These are phyloP conservation scores for Cosmia pyralina DNA, from an alignment of 2,888 invertebrate genomes.

Conservation along the genomic window DNA sequence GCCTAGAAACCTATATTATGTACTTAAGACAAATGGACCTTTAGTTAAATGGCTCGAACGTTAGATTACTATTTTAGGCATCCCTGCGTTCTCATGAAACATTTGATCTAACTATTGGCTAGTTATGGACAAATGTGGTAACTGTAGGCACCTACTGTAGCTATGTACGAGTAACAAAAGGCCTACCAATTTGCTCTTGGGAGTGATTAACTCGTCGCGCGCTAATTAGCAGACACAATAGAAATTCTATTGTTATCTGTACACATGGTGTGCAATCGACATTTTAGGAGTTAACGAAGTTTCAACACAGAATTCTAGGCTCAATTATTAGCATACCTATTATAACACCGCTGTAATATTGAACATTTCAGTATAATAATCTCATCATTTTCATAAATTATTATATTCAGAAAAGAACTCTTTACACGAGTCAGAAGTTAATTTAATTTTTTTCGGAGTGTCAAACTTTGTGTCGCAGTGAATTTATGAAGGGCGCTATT, in stretches of 20 bases:
- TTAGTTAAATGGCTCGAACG: conserved; percentile 62
- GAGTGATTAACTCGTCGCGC: too few species aligned
- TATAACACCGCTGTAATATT: conserved; percentile 23
- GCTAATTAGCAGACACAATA: too few species aligned
- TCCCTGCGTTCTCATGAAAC: conserved; percentile 44
- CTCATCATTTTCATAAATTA: conserved; percentile 36
- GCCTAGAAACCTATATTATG: conserved; percentile 31
- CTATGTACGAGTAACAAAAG: conserved; percentile 15
- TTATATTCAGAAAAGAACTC: conserved; percentile 38
- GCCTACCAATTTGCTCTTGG: conserved; percentile 48
- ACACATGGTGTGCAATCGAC: too few species aligned
- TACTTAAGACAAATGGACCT: conserved; percentile 54
- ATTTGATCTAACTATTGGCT: conserved; percentile 44
- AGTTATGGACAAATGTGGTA: conserved; percentile 18
- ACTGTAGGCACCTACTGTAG: background rate
- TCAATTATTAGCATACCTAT: conserved; percentile 59
- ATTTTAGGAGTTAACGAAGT: too few species aligned
- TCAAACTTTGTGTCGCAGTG: conserved; percentile 47
- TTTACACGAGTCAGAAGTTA: conserved; percentile 42
- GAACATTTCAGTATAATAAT: conserved; percentile 25
- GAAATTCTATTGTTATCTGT: too few species aligned
- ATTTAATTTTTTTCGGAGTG: conserved; percentile 50
- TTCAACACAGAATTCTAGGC: conserved; percentile 36
- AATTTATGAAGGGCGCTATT: conserved; percentile 49
- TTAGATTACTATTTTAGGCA: conserved; percentile 59